These are phyloP conservation scores for Pterocles burchelli DNA, from an alignment of 2,113 vertebrate genomes.

Conservation along the genomic window DNA sequence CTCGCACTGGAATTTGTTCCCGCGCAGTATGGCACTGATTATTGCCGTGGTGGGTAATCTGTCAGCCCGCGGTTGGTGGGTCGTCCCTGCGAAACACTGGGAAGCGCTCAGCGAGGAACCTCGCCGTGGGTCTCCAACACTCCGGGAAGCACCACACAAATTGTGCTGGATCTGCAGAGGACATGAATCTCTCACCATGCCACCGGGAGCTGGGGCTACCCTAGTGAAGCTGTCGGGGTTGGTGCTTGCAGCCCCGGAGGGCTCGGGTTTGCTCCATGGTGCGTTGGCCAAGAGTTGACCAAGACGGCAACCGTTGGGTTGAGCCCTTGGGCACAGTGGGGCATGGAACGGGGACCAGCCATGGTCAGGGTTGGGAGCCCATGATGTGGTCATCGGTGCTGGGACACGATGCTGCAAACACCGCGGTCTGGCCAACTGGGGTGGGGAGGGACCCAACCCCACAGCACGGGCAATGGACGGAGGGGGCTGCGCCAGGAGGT, in stretches of 20 bases:
- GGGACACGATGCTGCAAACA: not conserved
- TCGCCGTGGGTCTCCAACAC: not conserved
- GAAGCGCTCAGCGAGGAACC: not conserved
- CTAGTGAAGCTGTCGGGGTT: accelerated
- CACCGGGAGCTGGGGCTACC: accelerated
- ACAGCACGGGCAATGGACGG: not conserved
- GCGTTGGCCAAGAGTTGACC: not conserved
- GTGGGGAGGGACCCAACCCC: not conserved
- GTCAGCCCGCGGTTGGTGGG: not conserved
- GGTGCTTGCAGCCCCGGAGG: not conserved
- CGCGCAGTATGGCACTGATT: conserved; percentile 50
- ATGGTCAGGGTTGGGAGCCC: accelerated
- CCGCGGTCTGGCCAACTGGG: accelerated
- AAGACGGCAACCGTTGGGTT: accelerated
- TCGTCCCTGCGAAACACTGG: not conserved
- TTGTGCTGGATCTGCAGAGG: accelerated
- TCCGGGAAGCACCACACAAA: accelerated
- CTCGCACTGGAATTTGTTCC: conserved; percentile 27
- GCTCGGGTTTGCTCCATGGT: accelerated
- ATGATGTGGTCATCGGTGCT: accelerated
- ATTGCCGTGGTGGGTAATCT: not conserved
- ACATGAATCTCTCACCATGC: accelerated
- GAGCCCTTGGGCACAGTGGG: accelerated
- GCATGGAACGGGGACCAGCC: not conserved
- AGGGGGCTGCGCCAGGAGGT: not conserved